These are phyloP conservation scores for Syngnathus typhle DNA, from an alignment of 2,113 vertebrate genomes.

Conservation along the genomic window DNA sequence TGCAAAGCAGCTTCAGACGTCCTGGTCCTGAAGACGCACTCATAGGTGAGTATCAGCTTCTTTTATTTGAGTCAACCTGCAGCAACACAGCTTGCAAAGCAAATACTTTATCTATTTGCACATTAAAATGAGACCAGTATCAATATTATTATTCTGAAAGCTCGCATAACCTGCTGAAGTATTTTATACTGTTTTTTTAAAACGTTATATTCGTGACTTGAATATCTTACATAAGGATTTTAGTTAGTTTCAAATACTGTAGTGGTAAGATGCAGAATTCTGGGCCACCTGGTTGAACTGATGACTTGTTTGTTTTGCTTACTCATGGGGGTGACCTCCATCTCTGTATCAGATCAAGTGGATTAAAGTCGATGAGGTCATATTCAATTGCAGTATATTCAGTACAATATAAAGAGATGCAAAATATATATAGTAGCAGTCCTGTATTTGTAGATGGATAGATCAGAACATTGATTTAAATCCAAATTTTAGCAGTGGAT, in stretches of 20 bases:
- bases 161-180: neutral
- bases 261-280: neutral
- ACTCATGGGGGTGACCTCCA: constrained; percentile 48
- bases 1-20: constrained; percentile 30
- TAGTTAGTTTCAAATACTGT: neutral
- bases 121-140: neutral
- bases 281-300: constrained; percentile 1
- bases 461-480: neutral
- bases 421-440: too few relatives aligned
- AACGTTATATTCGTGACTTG: neutral
- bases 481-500: too few relatives aligned
- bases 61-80: neutral
- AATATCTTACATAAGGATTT: neutral
- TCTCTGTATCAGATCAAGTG: constrained; percentile 44
- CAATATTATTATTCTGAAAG: neutral
- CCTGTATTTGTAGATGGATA: neutral
- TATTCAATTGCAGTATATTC: too few relatives aligned
- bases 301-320: constrained; percentile 31
- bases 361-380: constrained; percentile 31
- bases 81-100: constrained; percentile 1
- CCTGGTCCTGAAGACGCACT: constrained; percentile 24
- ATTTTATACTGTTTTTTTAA: neutral
- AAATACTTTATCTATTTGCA: neutral
- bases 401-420: too few relatives aligned
- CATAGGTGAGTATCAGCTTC: constrained; percentile 40